Evolutionary conservation across 2,888 invertebrate genomes (phyloP).

Genomic region (Anorthoa munda): DNA sequence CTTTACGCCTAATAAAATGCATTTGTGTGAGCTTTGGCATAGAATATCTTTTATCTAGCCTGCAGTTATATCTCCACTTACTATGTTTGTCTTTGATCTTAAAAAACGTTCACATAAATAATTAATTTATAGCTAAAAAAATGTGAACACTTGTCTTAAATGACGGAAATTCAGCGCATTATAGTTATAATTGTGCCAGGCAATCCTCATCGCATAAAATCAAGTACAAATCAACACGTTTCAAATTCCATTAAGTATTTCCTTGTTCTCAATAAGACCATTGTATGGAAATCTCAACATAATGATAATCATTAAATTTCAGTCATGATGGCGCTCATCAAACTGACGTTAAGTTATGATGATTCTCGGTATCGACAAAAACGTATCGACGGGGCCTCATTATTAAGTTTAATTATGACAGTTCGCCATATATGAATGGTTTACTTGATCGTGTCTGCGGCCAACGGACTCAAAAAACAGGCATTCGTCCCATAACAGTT

Average conservation of each 20-base stretch:
- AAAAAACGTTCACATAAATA: constrained; percentile 7
- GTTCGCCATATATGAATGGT: constrained; percentile 88
- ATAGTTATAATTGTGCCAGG: not conserved
- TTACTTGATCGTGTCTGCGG: constrained; percentile 80
- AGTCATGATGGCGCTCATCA: constrained; percentile 74
- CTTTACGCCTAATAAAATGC: constrained; percentile 25
- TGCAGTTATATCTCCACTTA: not conserved
- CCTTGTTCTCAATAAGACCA: constrained; percentile 65
- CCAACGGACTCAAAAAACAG: constrained; percentile 78
- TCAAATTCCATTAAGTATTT: constrained; percentile 48
- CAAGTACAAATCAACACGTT: constrained; percentile 27
- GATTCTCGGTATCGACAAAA: constrained; percentile 83
- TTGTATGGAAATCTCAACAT: constrained; percentile 71
- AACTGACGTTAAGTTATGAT: constrained; percentile 87
- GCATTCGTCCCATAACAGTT: constrained; percentile 77
- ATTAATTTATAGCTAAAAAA: not conserved
- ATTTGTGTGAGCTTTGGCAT: constrained; percentile 29
- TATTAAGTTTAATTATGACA: constrained; percentile 90
- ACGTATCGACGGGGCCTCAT: constrained; percentile 84
- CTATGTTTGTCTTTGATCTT: constrained; percentile 1
- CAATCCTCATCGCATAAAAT: not conserved
- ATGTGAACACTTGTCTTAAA: not conserved
- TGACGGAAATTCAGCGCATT: not conserved
- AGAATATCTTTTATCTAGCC: constrained; percentile 3
- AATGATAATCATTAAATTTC: constrained; percentile 75